These are phyloP conservation scores for Buceros bicornis DNA, from an alignment of 2,797 vertebrate genomes.

Conservation along the genomic window DNA sequence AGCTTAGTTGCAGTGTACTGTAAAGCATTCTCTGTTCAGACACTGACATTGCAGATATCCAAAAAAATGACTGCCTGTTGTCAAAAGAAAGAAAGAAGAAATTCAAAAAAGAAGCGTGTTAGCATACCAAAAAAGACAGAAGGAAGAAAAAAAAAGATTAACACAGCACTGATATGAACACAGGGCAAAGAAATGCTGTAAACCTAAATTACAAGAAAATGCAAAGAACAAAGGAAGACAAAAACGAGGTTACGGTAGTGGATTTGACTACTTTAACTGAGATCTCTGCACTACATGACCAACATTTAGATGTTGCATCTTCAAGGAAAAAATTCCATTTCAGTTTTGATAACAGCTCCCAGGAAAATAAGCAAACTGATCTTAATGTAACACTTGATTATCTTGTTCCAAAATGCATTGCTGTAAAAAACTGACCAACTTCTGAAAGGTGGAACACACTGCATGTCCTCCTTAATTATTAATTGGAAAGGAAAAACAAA, in stretches of 20 bases:
- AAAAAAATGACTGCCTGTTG: not conserved
- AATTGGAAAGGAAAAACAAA: not conserved
- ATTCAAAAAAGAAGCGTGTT: not conserved
- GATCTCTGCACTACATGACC: not conserved
- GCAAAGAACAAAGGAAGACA: not conserved
- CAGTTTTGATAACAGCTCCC: not conserved
- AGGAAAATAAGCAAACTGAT: not conserved
- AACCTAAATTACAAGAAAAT: not conserved
- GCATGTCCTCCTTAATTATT: not conserved
- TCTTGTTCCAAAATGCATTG: slow-evolving; percentile 14
- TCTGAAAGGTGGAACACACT: slow-evolving; percentile 22
- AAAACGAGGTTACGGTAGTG: not conserved
- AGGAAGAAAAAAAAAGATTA: not conserved
- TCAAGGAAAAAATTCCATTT: not conserved
- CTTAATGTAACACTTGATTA: not conserved
- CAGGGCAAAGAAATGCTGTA: not conserved
- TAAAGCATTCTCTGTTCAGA: not conserved
- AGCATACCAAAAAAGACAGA: not conserved
- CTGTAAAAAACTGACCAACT: slow-evolving; percentile 5
- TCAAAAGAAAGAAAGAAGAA: not conserved
- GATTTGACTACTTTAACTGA: not conserved
- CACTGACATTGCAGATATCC: not conserved
- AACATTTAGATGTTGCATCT: not conserved
- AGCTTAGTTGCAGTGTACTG: not conserved
- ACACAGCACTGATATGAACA: not conserved